Percentiles rank a stretch among this genome's conserved stretches.
Conservation (phyloP, 2,888 invertebrate genomes). For the Tinea trinotella region DNA sequence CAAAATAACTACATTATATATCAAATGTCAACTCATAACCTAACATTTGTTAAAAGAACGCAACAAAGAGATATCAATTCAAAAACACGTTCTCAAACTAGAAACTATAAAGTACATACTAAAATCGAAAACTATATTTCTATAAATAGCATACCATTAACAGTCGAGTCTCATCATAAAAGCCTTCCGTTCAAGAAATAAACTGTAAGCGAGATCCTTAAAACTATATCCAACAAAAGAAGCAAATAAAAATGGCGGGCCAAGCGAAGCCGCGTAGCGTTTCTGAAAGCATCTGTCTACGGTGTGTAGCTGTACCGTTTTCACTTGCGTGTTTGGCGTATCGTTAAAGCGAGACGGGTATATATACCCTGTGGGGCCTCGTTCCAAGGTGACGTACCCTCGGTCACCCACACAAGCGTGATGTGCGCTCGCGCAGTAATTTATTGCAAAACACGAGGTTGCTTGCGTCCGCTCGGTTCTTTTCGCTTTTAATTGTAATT, state of each 20-base stretch:
- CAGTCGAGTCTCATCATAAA: not conserved
- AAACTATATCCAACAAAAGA: slow-evolving; percentile 34
- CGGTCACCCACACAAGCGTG: slow-evolving; percentile 33
- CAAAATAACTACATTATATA: too few relatives aligned
- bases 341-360: slow-evolving; percentile 37
- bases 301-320: slow-evolving; percentile 36
- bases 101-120: not conserved
- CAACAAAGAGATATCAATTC: not conserved
- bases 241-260: slow-evolving; percentile 50
- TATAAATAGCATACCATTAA: not conserved
- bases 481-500: slow-evolving; percentile 4
- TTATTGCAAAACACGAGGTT: slow-evolving; percentile 24
- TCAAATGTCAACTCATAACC: not conserved
- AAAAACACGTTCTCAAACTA: not conserved
- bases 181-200: slow-evolving; percentile 1
- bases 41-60: not conserved
- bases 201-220: not conserved
- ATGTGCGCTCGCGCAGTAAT: slow-evolving; percentile 31
- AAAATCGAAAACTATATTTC: not conserved
- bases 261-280: slow-evolving; percentile 52
- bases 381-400: slow-evolving; percentile 66
- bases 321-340: slow-evolving; percentile 35
- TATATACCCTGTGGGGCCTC: slow-evolving; percentile 55
- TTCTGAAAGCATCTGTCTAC: slow-evolving; percentile 67
- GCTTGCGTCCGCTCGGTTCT: slow-evolving; percentile 25